A percentile compares a stretch with the other conserved stretches of the same genome.
Conservation (phyloP, 2,888 invertebrate species). For the Operophtera brumata region DNA sequence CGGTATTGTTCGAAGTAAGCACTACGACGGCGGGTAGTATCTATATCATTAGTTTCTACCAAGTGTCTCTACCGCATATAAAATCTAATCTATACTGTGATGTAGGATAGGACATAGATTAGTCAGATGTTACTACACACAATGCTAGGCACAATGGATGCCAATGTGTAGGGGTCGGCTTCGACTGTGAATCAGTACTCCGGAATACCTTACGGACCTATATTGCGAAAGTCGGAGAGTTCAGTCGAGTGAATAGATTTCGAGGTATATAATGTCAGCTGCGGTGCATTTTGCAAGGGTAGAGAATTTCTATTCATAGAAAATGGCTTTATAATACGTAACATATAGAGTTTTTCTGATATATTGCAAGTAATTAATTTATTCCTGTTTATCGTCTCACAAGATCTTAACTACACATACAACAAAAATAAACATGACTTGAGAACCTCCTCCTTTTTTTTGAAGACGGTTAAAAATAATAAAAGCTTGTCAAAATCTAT, state of each 20-base stretch:
- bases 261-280: constrained; percentile 6
- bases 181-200: constrained; percentile 46
- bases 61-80: background rate
- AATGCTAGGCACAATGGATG: constrained; percentile 65
- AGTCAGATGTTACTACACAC: constrained; percentile 40
- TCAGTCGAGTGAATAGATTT: constrained; percentile 17
- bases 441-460: no score
- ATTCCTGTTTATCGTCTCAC: no score
- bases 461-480: no score
- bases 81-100: background rate
- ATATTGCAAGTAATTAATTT: no score
- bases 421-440: no score
- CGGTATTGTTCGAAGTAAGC: no score
- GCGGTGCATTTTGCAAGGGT: background rate
- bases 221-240: constrained; percentile 15
- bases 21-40: no score
- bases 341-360: no score
- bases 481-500: no score
- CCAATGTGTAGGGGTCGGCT: constrained; percentile 68
- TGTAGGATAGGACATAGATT: constrained; percentile 11
- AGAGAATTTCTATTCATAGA: background rate
- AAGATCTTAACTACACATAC: no score
- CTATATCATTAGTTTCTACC: background rate
- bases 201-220: constrained; percentile 21
- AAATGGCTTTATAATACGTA: no score